A percentile compares a stretch with the other conserved stretches of the same genome.
Evolutionary conservation across 2,888 invertebrate species (phyloP).

Genomic region (Chalcis sispes): DNA sequence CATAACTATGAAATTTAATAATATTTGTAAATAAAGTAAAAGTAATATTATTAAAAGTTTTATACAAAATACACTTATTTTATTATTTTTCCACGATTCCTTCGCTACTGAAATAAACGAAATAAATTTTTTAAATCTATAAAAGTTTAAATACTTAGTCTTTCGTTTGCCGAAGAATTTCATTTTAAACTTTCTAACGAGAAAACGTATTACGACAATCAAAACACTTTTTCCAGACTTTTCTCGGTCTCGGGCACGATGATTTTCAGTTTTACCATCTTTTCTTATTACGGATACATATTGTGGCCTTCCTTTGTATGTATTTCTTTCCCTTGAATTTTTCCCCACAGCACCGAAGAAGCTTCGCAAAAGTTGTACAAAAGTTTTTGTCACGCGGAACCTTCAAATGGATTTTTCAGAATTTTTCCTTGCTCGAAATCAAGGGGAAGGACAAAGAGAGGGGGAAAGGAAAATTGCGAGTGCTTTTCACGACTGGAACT

Average conservation of each 20-base stretch:
- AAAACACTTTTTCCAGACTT: conserved; percentile 17
- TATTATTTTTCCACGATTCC: no score
- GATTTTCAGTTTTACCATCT: conserved; percentile 36
- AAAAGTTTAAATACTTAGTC: background rate
- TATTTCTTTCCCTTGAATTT: conserved; percentile 22
- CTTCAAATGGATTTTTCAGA: conserved; percentile 47
- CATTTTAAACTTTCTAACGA: conserved; percentile 9
- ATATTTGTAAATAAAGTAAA: no score
- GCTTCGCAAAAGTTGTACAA: conserved; percentile 9
- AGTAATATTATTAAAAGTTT: background rate
- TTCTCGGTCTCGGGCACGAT: conserved; percentile 2
- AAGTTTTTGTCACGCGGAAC: conserved; percentile 37
- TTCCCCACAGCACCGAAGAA: background rate
- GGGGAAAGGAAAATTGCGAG: conserved; percentile 24
- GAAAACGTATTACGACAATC: conserved; percentile 26
- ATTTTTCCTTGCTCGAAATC: conserved; percentile 25
- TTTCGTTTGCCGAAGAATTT: background rate
- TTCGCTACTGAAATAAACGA: no score
- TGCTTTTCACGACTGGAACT: conserved; percentile 3
- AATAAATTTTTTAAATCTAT: background rate
- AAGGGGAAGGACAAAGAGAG: background rate
- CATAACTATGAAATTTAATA: no score
- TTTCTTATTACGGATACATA: conserved; percentile 40
- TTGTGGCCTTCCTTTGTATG: conserved; percentile 45
- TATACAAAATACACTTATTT: background rate